These are phyloP conservation scores for Caradrina clavipalpis DNA, from an alignment of 2,888 invertebrate genomes.

Conservation along the genomic window DNA sequence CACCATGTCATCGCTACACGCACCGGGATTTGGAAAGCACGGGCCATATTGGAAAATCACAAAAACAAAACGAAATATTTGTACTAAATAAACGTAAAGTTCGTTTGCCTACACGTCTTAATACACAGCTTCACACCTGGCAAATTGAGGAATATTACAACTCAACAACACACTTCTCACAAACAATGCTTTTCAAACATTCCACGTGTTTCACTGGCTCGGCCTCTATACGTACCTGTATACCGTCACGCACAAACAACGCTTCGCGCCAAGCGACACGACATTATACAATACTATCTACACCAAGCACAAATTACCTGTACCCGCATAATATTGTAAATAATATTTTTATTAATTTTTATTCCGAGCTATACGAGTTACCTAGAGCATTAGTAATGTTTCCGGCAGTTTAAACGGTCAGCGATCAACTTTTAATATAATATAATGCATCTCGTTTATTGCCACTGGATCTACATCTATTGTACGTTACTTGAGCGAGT, in stretches of 20 bases:
- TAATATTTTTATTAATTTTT: conserved; percentile 19
- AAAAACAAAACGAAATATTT: conserved; percentile 9
- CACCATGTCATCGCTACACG: conserved; percentile 76
- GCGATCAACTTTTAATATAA: no score
- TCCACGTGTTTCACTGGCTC: conserved; percentile 31
- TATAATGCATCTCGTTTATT: no score
- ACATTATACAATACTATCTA: conserved; percentile 26
- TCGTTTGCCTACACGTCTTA: conserved; percentile 10
- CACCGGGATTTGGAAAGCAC: conserved; percentile 69
- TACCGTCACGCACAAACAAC: conserved; percentile 35
- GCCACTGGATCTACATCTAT: no score
- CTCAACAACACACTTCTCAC: conserved; percentile 18
- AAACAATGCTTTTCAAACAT: conserved; percentile 27
- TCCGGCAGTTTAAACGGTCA: no score
- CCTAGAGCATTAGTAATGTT: background rate
- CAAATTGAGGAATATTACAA: conserved; percentile 2
- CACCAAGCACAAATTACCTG: conserved; percentile 46
- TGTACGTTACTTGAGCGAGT: no score
- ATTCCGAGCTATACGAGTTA: background rate
- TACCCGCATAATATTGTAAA: conserved; percentile 32
- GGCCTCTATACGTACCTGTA: conserved; percentile 3
- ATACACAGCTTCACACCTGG: conserved; percentile 49
- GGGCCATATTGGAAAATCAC: conserved; percentile 50
- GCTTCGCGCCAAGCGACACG: conserved; percentile 39
- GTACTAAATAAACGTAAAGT: conserved; percentile 4